Base-by-base conservation (phyloP, 2,888 invertebrate species). In the Nysson spinosus region DNA sequence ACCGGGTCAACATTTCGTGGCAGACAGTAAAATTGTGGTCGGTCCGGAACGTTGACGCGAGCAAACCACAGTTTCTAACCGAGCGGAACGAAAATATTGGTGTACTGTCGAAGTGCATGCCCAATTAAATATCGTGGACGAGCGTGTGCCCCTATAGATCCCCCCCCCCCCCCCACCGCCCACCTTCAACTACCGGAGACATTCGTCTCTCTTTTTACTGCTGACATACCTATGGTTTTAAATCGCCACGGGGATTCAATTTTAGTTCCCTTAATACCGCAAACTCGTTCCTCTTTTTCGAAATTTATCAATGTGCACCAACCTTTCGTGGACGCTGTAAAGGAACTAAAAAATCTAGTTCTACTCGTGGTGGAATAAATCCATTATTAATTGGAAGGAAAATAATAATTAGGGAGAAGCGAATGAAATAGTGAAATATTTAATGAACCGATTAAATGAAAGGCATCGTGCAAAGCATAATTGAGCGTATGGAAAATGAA, bases 41-140 rank as follows among this genome's bases (percentile, higher is more conserved):
- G 42, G 37, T 11, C n/a, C 39, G 57, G 24, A 63, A 70, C 67
- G 73, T 73, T 70, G 70, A 73, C 67, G 73, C 47, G 63, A 4
- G 37, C 69, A 32, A 54, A 73, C 68, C 70, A 68, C 73, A 64
- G 58, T 49, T 73, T 58, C 70, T 70, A 73, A 73, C 73, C 64
- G 70, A 63, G 68, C 60, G 73, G 47, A 73, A 73, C 73, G 64
- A 73, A 73, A 73, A 74, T 71, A 68, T 73, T 68, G 74, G 68
- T 42, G 47, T 52, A 42, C 51, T 32, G 49, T 68, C 55, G 28
- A 64, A 69, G 63, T 60, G 55, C 52, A 68, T 37, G 70, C 52
- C 54, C 74, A 70, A 73, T 68, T 68, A 68, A 64, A 64, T 64
- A 64, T 64, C 54, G 61, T 52, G 24, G 46, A 58, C 46, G 44